Evolutionary conservation across 2,888 invertebrate genomes (phyloP).

Genomic region (Callosobruchus maculatus): DNA sequence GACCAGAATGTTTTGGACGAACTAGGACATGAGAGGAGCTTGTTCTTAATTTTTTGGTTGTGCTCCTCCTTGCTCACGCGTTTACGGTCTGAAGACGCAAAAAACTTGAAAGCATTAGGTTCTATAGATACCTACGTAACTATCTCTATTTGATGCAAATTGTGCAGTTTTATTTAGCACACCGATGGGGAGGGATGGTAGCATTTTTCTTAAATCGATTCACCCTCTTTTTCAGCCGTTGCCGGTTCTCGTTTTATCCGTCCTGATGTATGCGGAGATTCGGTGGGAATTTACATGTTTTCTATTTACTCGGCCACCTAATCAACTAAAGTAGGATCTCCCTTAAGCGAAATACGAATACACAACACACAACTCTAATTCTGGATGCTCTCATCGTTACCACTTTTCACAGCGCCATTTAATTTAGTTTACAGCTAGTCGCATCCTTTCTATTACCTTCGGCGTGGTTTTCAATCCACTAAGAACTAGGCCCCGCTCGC

Average conservation of each 20-base stretch:
- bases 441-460: neutral
- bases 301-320: neutral
- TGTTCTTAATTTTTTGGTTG: too few species aligned
- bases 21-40: too few species aligned
- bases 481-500: neutral
- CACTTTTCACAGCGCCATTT: neutral
- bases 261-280: neutral
- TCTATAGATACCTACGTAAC: too few species aligned
- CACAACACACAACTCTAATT: neutral
- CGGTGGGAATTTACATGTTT: neutral
- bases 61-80: too few species aligned
- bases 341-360: neutral
- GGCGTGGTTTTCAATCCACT: neutral
- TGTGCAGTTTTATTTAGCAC: neutral
- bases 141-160: neutral
- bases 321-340: neutral
- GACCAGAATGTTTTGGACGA: too few species aligned
- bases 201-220: too few species aligned
- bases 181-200: neutral
- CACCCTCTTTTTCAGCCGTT: neutral
- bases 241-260: neutral
- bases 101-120: too few species aligned
- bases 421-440: neutral
- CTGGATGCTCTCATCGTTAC: neutral
- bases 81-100: too few species aligned